phyloP scores from a whole-genome alignment of 2,113 vertebrate species.

The Willisornis vidua region DNA sequence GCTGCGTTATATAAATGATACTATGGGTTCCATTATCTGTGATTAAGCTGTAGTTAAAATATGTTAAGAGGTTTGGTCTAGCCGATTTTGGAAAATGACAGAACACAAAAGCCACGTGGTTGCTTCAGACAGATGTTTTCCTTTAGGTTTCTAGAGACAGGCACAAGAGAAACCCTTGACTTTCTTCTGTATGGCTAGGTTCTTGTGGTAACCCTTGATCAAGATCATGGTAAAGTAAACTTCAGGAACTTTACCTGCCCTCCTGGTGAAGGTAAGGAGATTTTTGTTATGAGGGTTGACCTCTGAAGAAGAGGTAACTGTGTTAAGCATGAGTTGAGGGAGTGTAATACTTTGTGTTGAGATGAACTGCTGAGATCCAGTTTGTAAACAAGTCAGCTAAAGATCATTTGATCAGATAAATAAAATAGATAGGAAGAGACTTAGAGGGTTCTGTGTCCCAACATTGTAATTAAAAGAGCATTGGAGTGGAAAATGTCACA shows the following conservation, averaged over 20 bases:
- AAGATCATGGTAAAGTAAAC: not conserved
- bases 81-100: not conserved
- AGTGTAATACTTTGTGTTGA: not conserved
- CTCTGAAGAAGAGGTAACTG: not conserved
- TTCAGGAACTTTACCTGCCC: not conserved
- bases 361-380: not conserved
- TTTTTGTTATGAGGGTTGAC: not conserved
- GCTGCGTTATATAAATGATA: not conserved
- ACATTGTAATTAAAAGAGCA: not conserved
- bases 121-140: not conserved
- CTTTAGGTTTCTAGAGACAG: not conserved
- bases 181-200: not conserved
- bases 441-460: not conserved
- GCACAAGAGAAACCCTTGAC: not conserved
- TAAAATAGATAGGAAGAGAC: not conserved
- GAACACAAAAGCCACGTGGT: not conserved
- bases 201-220: not conserved
- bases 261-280: conserved; percentile 6
- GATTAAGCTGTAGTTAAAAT: not conserved
- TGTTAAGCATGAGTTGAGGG: accelerated
- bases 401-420: not conserved
- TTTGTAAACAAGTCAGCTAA: not conserved
- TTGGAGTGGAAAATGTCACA: not conserved
- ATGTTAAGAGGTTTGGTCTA: not conserved
- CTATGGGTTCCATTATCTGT: not conserved